Base-by-base conservation (phyloP, 2,888 invertebrate genomes). In the Ferrisia virgata region DNA sequence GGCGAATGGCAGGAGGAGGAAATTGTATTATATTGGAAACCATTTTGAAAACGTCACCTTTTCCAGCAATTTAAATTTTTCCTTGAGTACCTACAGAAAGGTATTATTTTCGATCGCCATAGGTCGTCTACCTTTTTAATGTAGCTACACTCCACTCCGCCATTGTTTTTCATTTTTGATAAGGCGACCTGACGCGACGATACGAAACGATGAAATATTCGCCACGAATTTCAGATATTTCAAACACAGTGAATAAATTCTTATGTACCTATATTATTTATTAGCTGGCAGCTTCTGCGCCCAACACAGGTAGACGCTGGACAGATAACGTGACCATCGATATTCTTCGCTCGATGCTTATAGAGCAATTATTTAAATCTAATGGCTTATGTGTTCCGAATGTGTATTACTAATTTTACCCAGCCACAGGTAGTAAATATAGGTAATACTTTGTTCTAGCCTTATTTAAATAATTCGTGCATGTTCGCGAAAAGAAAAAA, bases 391-490 rank as follows among this genome's bases (percentile, higher is more conserved):
- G 72, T 76, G 72, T 18, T 36, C 18, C 72, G 72, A 76, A 76
- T 76, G 22, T 18, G 18, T 76, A 76, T 76, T 36, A 76, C 72
- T 76, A 76, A 76, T 76, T 76, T 36, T 36, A 9, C 72, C 5
- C 28, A 76, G 72, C 22, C 72, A 76, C 36, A 33, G 69, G 31
- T 31, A 15, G n/a, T n/a, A n/a, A n/a, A n/a, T n/a, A 69, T 31
- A 69, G 36, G 22, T 36, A 33, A 36, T 18, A 36, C 33, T n/a
- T 28, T 36, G 36, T 33, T 33, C 28, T 2, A 18, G 36, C 9
- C 72, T 76, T 76, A 76, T 76, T 76, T 76, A 9, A 36, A 36
- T 36, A 76, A 76, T 76, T 76, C 72, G 72, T 76, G 72, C 72
- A 76, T 76, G 72, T 76, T 76, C 72, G 72, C 72, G 36, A 76